Base-by-base conservation (phyloP, 1,140 invertebrate genomes). In the Habropoda laboriosa region DNA sequence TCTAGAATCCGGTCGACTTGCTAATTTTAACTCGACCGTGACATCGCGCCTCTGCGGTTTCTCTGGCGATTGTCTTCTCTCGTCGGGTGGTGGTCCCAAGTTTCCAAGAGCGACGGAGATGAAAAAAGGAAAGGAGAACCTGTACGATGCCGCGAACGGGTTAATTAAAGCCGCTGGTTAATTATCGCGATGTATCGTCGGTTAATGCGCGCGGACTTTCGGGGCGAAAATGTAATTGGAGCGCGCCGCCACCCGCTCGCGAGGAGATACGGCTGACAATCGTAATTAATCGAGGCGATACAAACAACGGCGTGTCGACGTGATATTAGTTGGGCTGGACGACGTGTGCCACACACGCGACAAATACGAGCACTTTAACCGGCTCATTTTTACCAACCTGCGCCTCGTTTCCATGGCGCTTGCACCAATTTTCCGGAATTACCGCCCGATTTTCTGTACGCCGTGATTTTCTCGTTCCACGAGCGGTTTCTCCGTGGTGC, bases 1-100 rank as follows among this genome's bases (percentile, higher is more conserved):
- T 18, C 5, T 66, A 78, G 82, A 88, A 88, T 87, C 81, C 85
- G 79, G 71, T 86, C 83, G 84, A 86, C 86, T 89, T 82, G 89
- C 88, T 90, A 90, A 90, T 90, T 89, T 89, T 90, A 90, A 89
- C 88, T 89, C 89, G 89, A 90, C 89, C 89, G 82, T 90, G 89
- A 90, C 89, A 90, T 86, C 87, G 82, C 86, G 78, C 35, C 38
- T 49, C n/a, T 7, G 57, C 55, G 42, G 64, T 55, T 77, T 58
- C 77, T 71, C 67, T 80, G 73, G 53, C 80, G 81, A 87, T 86
- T 89, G 86, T 88, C 79, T 80, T 73, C n/a, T n/a, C n/a, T n/a
- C n/a, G n/a, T n/a, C n/a, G n/a, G n/a, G 66, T 51, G 61, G 35
- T 42, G 40, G 42, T 18, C 40, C n/a, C n/a, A n/a, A n/a, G 10